Base-by-base conservation (phyloP, 2,888 invertebrate genomes). In the Lepetodrilus schrolli region DNA sequence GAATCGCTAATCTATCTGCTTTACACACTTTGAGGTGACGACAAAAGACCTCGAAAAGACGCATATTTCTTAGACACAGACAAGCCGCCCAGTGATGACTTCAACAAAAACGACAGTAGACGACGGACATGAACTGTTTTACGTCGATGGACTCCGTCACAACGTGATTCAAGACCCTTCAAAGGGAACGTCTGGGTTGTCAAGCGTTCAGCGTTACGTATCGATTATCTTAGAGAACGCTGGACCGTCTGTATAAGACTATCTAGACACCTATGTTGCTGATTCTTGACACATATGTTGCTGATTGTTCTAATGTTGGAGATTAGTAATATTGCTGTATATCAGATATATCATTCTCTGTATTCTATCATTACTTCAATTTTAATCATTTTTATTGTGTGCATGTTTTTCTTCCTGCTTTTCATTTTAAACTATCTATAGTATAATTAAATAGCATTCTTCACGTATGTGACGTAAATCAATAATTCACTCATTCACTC, bases 1-100 rank as follows among this genome's bases (percentile, higher is more conserved):
- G 58, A 58, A 58, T 58, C 30, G 26, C 58, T 58, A 58, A 58
- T 58, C 58, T 58, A 58, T 58, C 58, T 58, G 58, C 58, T 58
- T 58, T 30, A 30, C 58, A 58, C 58, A 58, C 58, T 30, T 5
- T 20, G 20, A 30, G 58, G 8, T 21, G 20, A 58, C 26, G 58
- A 58, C 34, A 58, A 58, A 58, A 58, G 58, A 23, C 30, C n/a
- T 58, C 26, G 4, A 17, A 30, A 30, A 58, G 58, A 58, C 58
- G 58, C 17, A 34, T 26, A 58, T 58, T 58, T 58, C 30, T 58
- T 58, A 30, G 30, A 23, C 26, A 58, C 7, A 34, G 58, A 34
- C 34, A 26, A 30, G 58, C 17, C 58, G 30, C 58, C 30, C 34
- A 34, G 58, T 34, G 30, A 58, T 58, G 30, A 34, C 34, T 26